phyloP scores from a whole-genome alignment of 2,888 invertebrate species.

The Agrotis exclamationis region DNA sequence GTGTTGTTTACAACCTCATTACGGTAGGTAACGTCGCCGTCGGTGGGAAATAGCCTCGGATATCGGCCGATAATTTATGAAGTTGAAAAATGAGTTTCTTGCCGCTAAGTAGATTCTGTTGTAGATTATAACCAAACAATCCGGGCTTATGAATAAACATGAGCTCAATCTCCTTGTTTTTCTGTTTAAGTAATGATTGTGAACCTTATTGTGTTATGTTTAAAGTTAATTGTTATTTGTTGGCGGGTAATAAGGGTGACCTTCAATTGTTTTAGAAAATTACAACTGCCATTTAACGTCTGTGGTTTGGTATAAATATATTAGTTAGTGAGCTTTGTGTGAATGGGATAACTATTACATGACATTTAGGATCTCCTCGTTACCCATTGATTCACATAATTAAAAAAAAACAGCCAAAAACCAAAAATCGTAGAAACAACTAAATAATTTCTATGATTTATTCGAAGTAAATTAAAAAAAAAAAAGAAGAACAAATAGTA shows the following conservation, averaged over 20 bases:
- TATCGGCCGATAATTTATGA: conserved; percentile 89
- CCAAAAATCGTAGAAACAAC: too few species aligned
- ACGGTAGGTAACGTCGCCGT: conserved; percentile 81
- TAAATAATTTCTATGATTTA: too few species aligned
- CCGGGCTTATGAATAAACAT: conserved; percentile 82
- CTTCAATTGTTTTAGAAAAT: conserved; percentile 78
- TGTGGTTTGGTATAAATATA: conserved; percentile 52
- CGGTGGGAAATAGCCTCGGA: conserved; percentile 83
- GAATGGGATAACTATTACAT: too few species aligned
- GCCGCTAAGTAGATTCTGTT: conserved; percentile 80
- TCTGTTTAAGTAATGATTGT: conserved; percentile 55
- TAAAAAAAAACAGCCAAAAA: too few species aligned
- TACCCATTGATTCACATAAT: too few species aligned
- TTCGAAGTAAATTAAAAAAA: too few species aligned
- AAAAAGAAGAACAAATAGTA: too few species aligned
- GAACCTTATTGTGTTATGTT: conserved; percentile 62
- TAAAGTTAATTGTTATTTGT: conserved; percentile 65
- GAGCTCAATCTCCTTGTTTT: conserved; percentile 72
- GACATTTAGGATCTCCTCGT: too few species aligned
- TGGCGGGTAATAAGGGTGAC: conserved; percentile 62
- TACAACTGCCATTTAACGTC: conserved; percentile 65
- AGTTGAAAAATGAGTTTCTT: conserved; percentile 88
- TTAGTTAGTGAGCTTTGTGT: conserved; percentile 5
- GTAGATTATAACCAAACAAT: conserved; percentile 81
- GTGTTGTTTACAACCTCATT: conserved; percentile 91